A percentile compares a stretch with the other conserved stretches of the same genome.
Conservation (phyloP, 1,140 invertebrate genomes). For the Drosophila kurseongensis region DNA sequence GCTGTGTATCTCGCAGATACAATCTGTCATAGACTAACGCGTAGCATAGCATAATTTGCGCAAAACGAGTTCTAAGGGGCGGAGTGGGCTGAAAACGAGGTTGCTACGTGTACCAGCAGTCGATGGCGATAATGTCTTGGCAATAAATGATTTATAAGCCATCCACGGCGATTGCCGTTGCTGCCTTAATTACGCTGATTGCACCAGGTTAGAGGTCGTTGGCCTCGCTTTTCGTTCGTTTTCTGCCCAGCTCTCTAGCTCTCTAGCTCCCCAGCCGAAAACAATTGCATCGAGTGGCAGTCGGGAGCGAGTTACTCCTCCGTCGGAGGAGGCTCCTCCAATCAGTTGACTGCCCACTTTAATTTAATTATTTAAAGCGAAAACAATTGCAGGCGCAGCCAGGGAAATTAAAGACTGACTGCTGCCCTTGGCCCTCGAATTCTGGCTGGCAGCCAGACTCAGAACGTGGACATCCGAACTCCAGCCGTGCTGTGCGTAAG, state of each 20-base stretch:
- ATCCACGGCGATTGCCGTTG: conserved; percentile 37
- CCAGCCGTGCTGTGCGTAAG: conserved; percentile 59
- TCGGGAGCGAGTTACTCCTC: not conserved
- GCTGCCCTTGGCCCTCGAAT: conserved; percentile 38
- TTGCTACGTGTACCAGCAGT: conserved; percentile 18
- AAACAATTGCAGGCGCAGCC: conserved; percentile 66
- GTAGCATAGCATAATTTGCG: conserved; percentile 68
- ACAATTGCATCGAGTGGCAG: conserved; percentile 64
- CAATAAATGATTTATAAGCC: conserved; percentile 75
- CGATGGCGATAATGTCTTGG: conserved; percentile 65
- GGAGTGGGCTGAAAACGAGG: not conserved
- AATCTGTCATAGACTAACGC: conserved; percentile 74
- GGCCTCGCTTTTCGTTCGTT: conserved; percentile 33
- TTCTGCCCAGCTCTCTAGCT: conserved; percentile 7
- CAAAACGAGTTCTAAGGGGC: conserved; percentile 58
- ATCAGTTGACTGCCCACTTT: conserved; percentile 74
- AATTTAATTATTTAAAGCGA: conserved; percentile 83
- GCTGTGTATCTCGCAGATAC: conserved; percentile 68
- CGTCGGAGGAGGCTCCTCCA: conserved; percentile 40
- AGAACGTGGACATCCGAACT: conserved; percentile 21
- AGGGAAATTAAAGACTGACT: conserved; percentile 26
- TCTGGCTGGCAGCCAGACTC: conserved; percentile 56
- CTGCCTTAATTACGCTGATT: conserved; percentile 56
- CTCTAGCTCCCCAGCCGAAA: conserved; percentile 38
- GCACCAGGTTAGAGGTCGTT: conserved; percentile 57